These are phyloP conservation scores for Patella depressa DNA, from an alignment of 2,888 invertebrate genomes.

Conservation along the genomic window DNA sequence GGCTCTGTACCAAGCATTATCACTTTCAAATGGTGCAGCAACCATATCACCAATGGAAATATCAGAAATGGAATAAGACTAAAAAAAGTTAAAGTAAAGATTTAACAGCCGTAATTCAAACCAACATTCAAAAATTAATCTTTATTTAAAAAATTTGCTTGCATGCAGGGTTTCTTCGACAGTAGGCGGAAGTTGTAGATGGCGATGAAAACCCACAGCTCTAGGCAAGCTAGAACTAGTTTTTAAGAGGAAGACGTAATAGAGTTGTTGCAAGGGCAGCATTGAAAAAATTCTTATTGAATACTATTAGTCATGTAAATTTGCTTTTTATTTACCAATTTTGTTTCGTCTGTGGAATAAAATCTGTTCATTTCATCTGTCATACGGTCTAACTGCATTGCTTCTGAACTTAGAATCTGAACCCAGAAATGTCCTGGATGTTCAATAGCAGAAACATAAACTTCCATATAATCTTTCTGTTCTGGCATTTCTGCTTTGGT, in stretches of 20 bases:
- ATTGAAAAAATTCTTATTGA: too few species aligned
- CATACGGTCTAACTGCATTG: constrained; percentile 83
- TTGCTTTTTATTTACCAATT: constrained; percentile 30
- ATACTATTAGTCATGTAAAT: neutral
- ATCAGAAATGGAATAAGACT: constrained; percentile 37
- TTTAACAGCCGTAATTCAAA: neutral
- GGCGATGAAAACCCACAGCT: too few species aligned
- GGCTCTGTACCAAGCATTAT: constrained; percentile 61
- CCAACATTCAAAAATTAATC: too few species aligned
- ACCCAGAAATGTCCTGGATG: constrained; percentile 88
- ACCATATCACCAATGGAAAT: constrained; percentile 58
- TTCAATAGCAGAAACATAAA: constrained; percentile 88
- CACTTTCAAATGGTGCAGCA: constrained; percentile 62
- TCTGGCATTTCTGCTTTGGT: constrained; percentile 20
- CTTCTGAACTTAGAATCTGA: constrained; percentile 81
- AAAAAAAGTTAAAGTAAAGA: constrained; percentile 16
- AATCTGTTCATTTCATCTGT: constrained; percentile 87
- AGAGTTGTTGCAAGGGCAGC: too few species aligned
- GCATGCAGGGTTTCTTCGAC: too few species aligned
- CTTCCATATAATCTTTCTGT: constrained; percentile 76
- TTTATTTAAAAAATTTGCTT: too few species aligned
- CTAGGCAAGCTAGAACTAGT: too few species aligned
- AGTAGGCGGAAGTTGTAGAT: too few species aligned
- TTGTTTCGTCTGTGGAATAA: constrained; percentile 73
- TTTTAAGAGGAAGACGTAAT: too few species aligned